Base-by-base conservation (phyloP, 1,140 invertebrate genomes). In the Drosophila santomea region DNA sequence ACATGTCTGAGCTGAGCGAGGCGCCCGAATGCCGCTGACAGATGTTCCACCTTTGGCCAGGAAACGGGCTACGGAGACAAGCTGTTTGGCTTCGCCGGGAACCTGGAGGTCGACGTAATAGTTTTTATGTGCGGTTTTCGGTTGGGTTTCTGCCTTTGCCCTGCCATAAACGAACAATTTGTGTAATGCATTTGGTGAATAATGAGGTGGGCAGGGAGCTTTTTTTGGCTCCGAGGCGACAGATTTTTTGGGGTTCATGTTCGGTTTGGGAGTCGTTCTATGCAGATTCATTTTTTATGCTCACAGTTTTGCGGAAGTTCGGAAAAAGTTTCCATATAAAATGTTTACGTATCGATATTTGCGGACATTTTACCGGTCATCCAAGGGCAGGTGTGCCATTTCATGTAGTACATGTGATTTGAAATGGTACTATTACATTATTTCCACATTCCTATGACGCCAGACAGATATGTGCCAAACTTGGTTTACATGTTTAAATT, bases 121-220 rank as follows among this genome's bases (percentile, higher is more conserved):
- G 66, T 72, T 72, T 72, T 71, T 72, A 71, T 77, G 51, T 76
- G 74, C 43, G 74, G 74, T 77, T 77, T 61, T 68, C 50, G 56
- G 51, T 36, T 51, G 43, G 56, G 47, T 59, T 60, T 60, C 35
- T 43, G 36, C 64, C 43, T 57, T 15, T 69, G 36, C 54, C 64
- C 61, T 48, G 68, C 68, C 66, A 71, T 71, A 72, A 72, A 71
- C 61, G 63, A 60, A 71, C 56, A 77, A 77, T 77, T 77, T 77
- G 74, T 77, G 74, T 77, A 77, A 77, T 77, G 74, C 64, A 77
- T 77, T 77, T 62, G 74, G 63, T 60, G 56, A 66, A 66, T 44
- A 39, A 68, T 68, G 28, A 38, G 52, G 41, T 69, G 59, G 39
- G 43, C 15, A 47, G 43, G 41, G n/a, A 23, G 28, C 11, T 36